phyloP scores from a whole-genome alignment of 2,888 invertebrate species.

The Rhagonycha lutea region DNA sequence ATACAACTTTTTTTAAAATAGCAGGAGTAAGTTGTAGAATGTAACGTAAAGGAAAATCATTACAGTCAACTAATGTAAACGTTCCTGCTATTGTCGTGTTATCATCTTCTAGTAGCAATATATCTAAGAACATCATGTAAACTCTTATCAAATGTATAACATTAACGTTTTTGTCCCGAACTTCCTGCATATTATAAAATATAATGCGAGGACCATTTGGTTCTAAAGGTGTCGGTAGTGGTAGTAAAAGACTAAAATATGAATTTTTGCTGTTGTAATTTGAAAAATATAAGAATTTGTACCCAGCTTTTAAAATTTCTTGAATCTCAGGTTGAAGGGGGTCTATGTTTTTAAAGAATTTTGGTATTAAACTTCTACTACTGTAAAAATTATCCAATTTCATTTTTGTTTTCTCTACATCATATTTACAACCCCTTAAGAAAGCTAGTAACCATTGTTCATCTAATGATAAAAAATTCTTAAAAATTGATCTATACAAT shows the following conservation, averaged over 20 bases:
- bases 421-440: slow-evolving; percentile 61
- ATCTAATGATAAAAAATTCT: slow-evolving; percentile 47
- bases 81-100: slow-evolving; percentile 58
- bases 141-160: neutral
- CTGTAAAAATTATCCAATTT: slow-evolving; percentile 65
- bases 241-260: neutral
- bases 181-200: neutral
- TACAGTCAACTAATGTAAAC: slow-evolving; percentile 61
- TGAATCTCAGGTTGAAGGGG: slow-evolving; percentile 45
- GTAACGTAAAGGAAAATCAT: slow-evolving; percentile 58
- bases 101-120: slow-evolving; percentile 63
- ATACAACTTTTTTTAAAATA: slow-evolving; percentile 58
- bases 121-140: slow-evolving; percentile 40
- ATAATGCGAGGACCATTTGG: neutral
- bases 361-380: slow-evolving; percentile 61
- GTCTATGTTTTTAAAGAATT: slow-evolving; percentile 60
- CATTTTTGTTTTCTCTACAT: slow-evolving; percentile 59
- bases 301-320: slow-evolving; percentile 53
- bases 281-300: neutral
- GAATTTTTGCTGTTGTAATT: neutral
- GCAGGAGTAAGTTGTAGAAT: slow-evolving; percentile 57
- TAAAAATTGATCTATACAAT: neutral
- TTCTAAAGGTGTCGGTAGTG: neutral
- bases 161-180: neutral
- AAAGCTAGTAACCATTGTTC: slow-evolving; percentile 60